Evolutionary conservation across 2,113 vertebrate species (phyloP).

Genomic region (Candoia aspera): DNA sequence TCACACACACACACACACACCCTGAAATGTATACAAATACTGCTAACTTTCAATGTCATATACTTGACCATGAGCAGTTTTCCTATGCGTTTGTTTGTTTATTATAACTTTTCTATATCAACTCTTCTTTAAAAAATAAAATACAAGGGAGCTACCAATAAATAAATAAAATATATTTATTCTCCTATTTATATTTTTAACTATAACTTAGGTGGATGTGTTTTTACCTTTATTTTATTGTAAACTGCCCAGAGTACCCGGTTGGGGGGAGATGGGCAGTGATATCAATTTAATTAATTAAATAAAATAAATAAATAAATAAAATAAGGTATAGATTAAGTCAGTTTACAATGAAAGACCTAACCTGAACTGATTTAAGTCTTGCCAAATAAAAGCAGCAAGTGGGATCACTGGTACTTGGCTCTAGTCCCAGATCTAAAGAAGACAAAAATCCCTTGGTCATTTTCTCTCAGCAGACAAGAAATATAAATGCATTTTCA

Average conservation of each 20-base stretch:
- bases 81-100: neutral
- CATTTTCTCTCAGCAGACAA: neutral
- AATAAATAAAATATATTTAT: too few relatives aligned
- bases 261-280: too few relatives aligned
- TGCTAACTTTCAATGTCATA: neutral
- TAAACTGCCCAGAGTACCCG: too few relatives aligned
- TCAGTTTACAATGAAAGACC: neutral
- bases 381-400: neutral
- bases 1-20: fast-evolving
- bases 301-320: too few relatives aligned
- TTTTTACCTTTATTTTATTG: too few relatives aligned
- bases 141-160: neutral
- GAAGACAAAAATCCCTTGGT: neutral
- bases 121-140: neutral
- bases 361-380: neutral
- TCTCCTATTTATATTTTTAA: too few relatives aligned
- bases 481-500: neutral
- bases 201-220: too few relatives aligned
- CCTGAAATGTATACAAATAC: neutral
- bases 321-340: neutral
- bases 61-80: neutral
- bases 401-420: neutral
- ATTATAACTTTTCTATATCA: neutral
- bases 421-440: neutral
- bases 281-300: too few relatives aligned